These are phyloP conservation scores for Rhynchomys soricoides DNA, from an alignment of 2,113 vertebrate species.

Conservation along the genomic window DNA sequence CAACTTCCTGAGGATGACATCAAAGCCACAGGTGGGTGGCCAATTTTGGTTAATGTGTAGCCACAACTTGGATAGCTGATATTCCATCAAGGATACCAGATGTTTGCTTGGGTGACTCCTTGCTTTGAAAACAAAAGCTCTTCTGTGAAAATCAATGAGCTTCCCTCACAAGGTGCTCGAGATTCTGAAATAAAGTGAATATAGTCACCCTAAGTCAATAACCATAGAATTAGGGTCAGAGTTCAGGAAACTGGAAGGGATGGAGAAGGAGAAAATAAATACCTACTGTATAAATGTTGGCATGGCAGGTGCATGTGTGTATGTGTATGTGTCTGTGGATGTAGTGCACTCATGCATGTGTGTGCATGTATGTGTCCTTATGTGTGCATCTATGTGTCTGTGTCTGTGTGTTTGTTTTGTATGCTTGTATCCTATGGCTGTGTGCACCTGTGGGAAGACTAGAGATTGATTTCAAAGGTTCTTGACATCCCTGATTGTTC, in stretches of 20 bases:
- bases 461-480: not conserved
- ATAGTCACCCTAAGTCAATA: not conserved
- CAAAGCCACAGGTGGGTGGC: not conserved
- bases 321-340: not conserved
- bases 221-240: not conserved
- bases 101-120: not conserved
- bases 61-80: not conserved
- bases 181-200: constrained; percentile 20
- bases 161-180: not conserved
- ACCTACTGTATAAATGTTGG: not conserved
- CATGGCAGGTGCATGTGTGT: not conserved
- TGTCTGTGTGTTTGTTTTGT: not conserved
- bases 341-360: too few species aligned
- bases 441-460: not conserved
- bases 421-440: not conserved
- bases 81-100: not conserved
- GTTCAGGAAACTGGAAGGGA: not conserved
- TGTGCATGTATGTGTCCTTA: not conserved
- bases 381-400: not conserved
- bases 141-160: constrained; percentile 8
- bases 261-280: not conserved
- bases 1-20: not conserved
- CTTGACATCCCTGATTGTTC: not conserved
- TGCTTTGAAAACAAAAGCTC: not conserved
- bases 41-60: constrained; percentile 17